Evolutionary conservation across 2,797 vertebrate species (phyloP).

Genomic region (Sparidentex hasta): DNA sequence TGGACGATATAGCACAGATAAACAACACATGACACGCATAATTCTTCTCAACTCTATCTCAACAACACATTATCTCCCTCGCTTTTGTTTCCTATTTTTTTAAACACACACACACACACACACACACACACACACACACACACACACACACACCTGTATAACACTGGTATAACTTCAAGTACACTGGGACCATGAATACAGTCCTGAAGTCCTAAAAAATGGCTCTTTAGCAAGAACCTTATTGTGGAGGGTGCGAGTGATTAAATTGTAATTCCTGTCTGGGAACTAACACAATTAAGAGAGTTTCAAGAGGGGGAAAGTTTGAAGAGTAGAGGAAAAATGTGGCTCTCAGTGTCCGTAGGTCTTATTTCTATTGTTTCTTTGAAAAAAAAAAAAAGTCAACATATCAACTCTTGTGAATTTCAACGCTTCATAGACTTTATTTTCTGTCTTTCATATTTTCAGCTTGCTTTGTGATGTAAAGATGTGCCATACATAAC

Average conservation of each 20-base stretch:
- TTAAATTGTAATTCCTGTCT: slow-evolving; percentile 12
- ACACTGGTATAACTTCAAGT: slow-evolving; percentile 32
- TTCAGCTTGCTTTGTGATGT: slow-evolving; percentile 59
- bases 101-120: background rate
- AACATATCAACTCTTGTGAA: slow-evolving; percentile 42
- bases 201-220: slow-evolving; percentile 6
- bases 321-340: slow-evolving; percentile 26
- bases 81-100: slow-evolving; percentile 8
- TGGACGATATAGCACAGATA: slow-evolving; percentile 48
- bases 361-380: slow-evolving; percentile 40
- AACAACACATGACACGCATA: slow-evolving; percentile 33
- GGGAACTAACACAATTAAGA: background rate
- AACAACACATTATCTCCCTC: background rate
- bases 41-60: slow-evolving; percentile 16
- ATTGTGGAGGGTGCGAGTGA: slow-evolving; percentile 13
- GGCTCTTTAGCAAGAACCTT: slow-evolving; percentile 6
- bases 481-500: slow-evolving; percentile 78
- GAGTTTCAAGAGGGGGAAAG: background rate
- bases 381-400: slow-evolving; percentile 34
- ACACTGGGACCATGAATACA: slow-evolving; percentile 36
- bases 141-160: slow-evolving; percentile 9
- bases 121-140: slow-evolving; percentile 3
- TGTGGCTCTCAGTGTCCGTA: slow-evolving; percentile 18
- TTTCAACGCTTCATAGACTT: slow-evolving; percentile 48
- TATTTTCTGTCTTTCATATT: slow-evolving; percentile 51